Percentiles rank a stretch among this genome's conserved stretches.
Conservation (phyloP, 2,113 vertebrate species). For the Dasyornis broadbenti region DNA sequence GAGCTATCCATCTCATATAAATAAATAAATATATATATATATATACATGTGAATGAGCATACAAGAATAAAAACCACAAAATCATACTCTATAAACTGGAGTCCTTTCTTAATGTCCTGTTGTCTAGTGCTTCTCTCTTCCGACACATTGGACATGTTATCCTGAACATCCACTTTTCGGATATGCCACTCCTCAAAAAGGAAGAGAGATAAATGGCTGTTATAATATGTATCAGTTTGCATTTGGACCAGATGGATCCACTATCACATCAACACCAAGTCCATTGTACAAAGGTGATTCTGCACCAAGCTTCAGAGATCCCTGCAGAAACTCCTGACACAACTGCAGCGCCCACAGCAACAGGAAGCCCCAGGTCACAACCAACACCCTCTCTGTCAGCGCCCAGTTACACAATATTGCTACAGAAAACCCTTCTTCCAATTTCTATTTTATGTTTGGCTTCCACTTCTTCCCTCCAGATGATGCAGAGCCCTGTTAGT, state of each 20-base stretch:
- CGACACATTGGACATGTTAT: constrained; percentile 87
- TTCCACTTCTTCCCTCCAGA: background rate
- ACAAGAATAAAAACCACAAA: constrained; percentile 1
- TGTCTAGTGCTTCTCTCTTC: constrained; percentile 88
- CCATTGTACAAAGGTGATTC: background rate
- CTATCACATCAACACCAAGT: background rate
- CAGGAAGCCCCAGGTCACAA: background rate
- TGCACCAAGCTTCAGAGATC: background rate
- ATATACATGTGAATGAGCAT: background rate
- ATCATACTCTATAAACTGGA: constrained; percentile 95
- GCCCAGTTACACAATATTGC: background rate
- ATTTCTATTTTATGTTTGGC: background rate
- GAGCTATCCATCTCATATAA: background rate
- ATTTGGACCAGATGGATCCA: background rate
- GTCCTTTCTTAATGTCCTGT: constrained; percentile 91
- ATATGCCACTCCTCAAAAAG: constrained; percentile 72
- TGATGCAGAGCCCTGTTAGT: background rate
- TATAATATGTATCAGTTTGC: background rate
- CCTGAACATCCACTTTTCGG: constrained; percentile 65
- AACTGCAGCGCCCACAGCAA: rapidly evolving
- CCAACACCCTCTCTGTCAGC: background rate
- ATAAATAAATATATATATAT: background rate
- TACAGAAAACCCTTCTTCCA: background rate
- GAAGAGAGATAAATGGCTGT: background rate
- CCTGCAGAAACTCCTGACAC: background rate